These are phyloP conservation scores for Triplophysa dalaica DNA, from an alignment of 2,113 vertebrate genomes.

Conservation along the genomic window DNA sequence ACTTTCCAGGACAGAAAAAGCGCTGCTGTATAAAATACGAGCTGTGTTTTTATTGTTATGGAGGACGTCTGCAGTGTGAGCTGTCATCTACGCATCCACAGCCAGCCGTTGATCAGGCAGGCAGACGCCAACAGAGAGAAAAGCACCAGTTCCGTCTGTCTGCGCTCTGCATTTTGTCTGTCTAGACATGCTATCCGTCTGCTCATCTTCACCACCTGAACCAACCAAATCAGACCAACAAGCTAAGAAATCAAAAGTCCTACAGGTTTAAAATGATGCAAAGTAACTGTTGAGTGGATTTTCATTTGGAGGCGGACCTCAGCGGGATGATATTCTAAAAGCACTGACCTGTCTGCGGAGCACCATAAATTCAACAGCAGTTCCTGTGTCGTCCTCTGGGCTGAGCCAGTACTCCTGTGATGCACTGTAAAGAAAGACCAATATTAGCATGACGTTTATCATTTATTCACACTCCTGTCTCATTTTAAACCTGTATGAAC, in stretches of 20 bases:
- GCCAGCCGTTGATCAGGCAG: slow-evolving; percentile 76
- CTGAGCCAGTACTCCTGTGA: slow-evolving; percentile 56
- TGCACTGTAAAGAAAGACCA: slow-evolving; percentile 31
- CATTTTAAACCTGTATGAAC: no score
- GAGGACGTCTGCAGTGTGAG: neutral
- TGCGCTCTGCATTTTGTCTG: slow-evolving; percentile 62
- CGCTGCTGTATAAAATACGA: neutral
- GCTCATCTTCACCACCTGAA: slow-evolving; percentile 73
- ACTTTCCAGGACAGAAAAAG: neutral
- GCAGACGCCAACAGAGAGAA: slow-evolving; percentile 71
- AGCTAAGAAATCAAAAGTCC: neutral
- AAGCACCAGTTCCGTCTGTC: slow-evolving; percentile 70
- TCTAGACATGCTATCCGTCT: slow-evolving; percentile 71
- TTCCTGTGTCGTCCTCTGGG: slow-evolving; percentile 61
- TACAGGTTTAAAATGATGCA: no score
- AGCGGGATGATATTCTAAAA: no score
- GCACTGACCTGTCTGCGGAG: slow-evolving; percentile 66
- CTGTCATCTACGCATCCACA: slow-evolving; percentile 76
- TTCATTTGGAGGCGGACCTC: no score
- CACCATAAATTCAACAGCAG: slow-evolving; percentile 65
- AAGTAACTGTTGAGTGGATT: no score
- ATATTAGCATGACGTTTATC: neutral
- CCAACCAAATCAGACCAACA: neutral
- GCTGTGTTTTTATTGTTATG: neutral
- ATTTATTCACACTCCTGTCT: no score